Evolutionary conservation across 2,888 invertebrate genomes (phyloP).

Genomic region (Caenorhabditis macrosperma): DNA sequence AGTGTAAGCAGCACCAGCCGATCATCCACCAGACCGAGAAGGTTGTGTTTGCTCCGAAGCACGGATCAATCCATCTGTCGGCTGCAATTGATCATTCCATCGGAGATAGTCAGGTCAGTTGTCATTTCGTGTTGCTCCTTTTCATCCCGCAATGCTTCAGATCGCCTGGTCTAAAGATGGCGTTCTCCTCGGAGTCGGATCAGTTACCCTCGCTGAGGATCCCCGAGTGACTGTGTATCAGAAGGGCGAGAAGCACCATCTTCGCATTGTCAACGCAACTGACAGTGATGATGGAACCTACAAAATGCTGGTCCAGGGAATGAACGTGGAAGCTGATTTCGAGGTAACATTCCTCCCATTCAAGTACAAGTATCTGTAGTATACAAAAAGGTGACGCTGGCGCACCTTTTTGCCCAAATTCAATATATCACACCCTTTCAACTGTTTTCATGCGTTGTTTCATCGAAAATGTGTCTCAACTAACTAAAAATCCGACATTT

Average conservation of each 20-base stretch:
- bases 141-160: conserved; percentile 21
- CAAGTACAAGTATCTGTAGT: neutral
- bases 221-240: conserved; percentile 63
- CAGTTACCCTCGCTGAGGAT: conserved; percentile 56
- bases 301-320: conserved; percentile 66
- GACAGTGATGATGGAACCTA: conserved; percentile 67
- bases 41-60: conserved; percentile 60
- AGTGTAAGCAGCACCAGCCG: conserved; percentile 68
- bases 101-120: conserved; percentile 58
- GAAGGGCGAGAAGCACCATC: conserved; percentile 65
- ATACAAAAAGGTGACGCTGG: no score
- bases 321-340: conserved; percentile 65
- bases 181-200: conserved; percentile 62
- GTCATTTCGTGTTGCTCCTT: neutral
- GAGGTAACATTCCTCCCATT: conserved; percentile 41
- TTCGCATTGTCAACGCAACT: conserved; percentile 62
- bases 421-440: no score
- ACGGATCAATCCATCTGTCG: conserved; percentile 66
- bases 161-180: conserved; percentile 64
- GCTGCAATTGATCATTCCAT: conserved; percentile 66
- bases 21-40: conserved; percentile 68
- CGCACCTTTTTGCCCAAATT: no score
- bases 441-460: no score
- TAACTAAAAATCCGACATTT: no score
- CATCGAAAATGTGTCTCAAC: no score